Percentiles rank a stretch among this genome's conserved stretches.
phyloP scores from a whole-genome alignment of 2,113 vertebrate genomes.

The Tyrannus savana region DNA sequence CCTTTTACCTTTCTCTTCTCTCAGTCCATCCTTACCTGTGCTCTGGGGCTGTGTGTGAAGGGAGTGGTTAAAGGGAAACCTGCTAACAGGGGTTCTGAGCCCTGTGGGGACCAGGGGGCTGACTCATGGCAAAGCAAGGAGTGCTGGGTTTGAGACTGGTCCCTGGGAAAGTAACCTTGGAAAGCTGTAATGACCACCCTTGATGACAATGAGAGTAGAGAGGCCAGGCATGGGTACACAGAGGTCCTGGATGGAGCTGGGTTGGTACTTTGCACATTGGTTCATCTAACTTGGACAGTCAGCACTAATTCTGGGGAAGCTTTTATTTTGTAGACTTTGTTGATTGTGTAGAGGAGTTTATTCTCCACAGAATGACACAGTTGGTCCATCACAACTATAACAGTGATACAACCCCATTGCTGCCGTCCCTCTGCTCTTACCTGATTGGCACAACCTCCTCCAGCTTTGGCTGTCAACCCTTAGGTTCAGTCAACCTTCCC shows the following conservation, averaged over 20 bases:
- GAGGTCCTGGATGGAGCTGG: background rate
- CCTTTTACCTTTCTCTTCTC: background rate
- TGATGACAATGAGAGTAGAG: background rate
- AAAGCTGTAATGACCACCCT: background rate
- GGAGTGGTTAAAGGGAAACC: background rate
- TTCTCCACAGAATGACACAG: background rate
- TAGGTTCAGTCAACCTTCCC: background rate
- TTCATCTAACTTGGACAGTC: background rate
- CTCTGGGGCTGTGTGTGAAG: background rate
- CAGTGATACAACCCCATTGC: background rate
- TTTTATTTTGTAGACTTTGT: background rate
- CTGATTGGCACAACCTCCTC: background rate
- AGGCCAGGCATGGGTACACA: background rate
- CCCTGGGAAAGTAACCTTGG: background rate
- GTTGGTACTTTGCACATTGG: background rate
- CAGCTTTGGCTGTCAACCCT: background rate
- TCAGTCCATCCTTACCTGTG: background rate
- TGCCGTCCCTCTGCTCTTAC: background rate
- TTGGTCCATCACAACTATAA: background rate
- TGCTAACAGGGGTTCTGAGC: background rate
- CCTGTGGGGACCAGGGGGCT: fast-evolving
- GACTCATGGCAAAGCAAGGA: background rate
- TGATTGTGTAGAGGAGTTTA: background rate
- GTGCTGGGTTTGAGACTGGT: background rate
- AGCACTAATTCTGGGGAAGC: background rate